Percentiles rank a stretch among this genome's conserved stretches.
phyloP scores from a whole-genome alignment of 2,113 vertebrate species.

The Anhinga rufa region DNA sequence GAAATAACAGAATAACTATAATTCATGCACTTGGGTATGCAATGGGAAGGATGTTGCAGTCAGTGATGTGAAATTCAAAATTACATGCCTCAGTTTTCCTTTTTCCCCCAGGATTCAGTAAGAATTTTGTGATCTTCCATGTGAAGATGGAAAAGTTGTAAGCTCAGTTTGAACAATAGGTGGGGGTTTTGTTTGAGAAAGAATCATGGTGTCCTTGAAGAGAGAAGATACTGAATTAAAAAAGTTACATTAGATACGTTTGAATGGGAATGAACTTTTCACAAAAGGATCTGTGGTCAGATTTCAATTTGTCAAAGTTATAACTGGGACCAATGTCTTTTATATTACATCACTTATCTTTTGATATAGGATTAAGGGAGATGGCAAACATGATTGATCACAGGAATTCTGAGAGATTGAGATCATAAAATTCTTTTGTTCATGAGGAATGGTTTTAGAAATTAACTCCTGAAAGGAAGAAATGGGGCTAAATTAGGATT shows the following conservation, averaged over 20 bases:
- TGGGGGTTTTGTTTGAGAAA: background rate
- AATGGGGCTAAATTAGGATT: background rate
- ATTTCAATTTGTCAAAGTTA: background rate
- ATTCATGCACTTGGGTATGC: background rate
- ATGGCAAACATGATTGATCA: background rate
- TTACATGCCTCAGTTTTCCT: background rate
- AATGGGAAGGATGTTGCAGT: background rate
- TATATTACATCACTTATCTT: background rate
- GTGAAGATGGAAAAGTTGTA: background rate
- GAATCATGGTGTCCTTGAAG: background rate
- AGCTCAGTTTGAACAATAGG: background rate
- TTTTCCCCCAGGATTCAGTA: background rate
- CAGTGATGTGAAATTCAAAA: background rate
- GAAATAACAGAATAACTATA: background rate
- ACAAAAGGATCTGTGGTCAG: background rate
- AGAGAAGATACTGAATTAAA: background rate
- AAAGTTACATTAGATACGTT: background rate
- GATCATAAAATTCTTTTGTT: background rate
- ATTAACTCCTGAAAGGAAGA: background rate
- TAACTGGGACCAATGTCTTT: background rate
- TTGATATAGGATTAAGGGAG: background rate
- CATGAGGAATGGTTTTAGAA: background rate
- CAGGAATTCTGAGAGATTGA: background rate
- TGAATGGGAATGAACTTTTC: background rate
- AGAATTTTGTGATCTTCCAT: background rate